Percentiles rank a stretch among this genome's conserved stretches.
These are phyloP conservation scores for Lepidurus arcticus DNA, from an alignment of 1,140 invertebrate species.

Conservation along the genomic window DNA sequence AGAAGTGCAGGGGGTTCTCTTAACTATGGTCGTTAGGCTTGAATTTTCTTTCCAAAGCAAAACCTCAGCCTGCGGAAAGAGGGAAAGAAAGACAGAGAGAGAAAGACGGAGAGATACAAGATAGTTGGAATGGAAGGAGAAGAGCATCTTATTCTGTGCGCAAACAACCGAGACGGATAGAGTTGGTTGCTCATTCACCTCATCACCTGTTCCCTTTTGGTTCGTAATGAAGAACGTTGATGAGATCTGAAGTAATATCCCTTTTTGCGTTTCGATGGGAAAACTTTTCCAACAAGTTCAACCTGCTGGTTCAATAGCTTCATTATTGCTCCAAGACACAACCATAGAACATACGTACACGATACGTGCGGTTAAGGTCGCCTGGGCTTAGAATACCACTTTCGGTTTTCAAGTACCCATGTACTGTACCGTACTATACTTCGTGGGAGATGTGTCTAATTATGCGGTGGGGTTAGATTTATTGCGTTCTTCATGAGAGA, in stretches of 20 bases:
- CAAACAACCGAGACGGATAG: neutral
- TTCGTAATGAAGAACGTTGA: too few species aligned
- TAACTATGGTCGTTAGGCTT: neutral
- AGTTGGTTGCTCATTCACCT: slow-evolving; percentile 14
- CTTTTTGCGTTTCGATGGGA: neutral
- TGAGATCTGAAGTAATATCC: neutral
- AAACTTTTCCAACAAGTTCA: neutral
- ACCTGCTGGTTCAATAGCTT: neutral
- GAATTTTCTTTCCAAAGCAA: neutral
- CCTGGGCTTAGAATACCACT: neutral
- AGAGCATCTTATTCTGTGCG: slow-evolving; percentile 7
- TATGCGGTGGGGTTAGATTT: too few species aligned
- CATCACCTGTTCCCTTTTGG: neutral
- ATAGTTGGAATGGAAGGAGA: neutral
- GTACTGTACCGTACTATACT: too few species aligned
- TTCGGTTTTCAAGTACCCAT: neutral
- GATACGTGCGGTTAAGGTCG: too few species aligned
- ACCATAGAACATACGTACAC: neutral
- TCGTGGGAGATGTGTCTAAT: too few species aligned
- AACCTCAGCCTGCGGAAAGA: neutral
- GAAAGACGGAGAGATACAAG: neutral
- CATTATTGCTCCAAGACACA: neutral
- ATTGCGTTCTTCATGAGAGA: too few species aligned
- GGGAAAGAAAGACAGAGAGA: neutral
- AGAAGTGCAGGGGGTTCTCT: neutral